Percentiles rank a stretch among this genome's conserved stretches.
phyloP scores from a whole-genome alignment of 2,797 vertebrate species.

The Eulemur rubriventer region DNA sequence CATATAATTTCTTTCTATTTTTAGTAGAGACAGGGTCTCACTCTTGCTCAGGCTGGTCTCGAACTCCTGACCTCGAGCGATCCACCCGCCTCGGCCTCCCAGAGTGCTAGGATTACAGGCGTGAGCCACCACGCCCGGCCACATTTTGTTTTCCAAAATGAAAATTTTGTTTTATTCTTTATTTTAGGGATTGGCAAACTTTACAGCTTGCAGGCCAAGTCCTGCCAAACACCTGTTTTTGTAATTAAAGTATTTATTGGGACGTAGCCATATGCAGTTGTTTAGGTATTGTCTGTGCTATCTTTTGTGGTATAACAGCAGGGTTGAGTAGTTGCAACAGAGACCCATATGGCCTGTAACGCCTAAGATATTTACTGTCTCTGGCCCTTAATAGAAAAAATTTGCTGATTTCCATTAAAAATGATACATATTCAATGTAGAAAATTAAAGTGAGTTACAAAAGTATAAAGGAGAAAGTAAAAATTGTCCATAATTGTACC shows the following conservation, averaged over 20 bases:
- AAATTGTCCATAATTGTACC: neutral
- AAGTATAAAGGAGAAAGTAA: conserved; percentile 50
- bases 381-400: neutral
- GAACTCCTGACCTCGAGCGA: no score
- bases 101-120: no score
- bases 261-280: neutral
- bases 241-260: conserved; percentile 47
- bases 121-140: no score
- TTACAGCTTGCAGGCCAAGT: neutral
- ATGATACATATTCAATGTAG: neutral
- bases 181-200: neutral
- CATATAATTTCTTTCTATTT: no score
- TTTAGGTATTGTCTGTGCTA: conserved; percentile 24
- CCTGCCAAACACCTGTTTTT: neutral
- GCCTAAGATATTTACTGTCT: neutral
- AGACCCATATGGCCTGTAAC: neutral
- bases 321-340: neutral
- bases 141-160: conserved; percentile 39
- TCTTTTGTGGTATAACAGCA: neutral
- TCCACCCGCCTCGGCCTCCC: no score
- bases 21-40: no score
- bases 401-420: neutral
- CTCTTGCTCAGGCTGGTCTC: no score
- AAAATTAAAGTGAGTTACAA: conserved; percentile 26
- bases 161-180: conserved; percentile 40